Conservation (phyloP, 2,797 vertebrate genomes). For the Sciurus carolinensis region DNA sequence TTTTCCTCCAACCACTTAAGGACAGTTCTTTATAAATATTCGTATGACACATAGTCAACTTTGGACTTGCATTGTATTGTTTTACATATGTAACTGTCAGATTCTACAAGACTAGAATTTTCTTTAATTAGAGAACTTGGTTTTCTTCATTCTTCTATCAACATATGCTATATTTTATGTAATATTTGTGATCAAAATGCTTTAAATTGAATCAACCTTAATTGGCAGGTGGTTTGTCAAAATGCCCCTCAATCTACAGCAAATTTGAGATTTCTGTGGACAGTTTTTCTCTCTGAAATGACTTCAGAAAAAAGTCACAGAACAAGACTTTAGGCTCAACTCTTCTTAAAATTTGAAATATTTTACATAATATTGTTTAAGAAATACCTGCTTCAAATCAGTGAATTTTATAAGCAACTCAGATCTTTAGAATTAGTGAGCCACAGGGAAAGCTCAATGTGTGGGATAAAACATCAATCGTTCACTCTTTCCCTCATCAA, state of each 20-base stretch:
- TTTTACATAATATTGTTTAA: constrained; percentile 5
- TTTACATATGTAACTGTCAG: background rate
- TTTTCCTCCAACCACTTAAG: background rate
- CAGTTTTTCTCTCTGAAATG: background rate
- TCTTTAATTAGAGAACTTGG: background rate
- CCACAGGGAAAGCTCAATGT: constrained; percentile 6
- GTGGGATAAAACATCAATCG: background rate
- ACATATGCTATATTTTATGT: background rate
- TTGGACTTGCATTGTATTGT: background rate
- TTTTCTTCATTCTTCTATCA: background rate
- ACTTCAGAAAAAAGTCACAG: background rate
- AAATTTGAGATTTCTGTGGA: background rate
- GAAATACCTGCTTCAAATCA: constrained; percentile 55
- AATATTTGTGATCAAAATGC: constrained; percentile 9
- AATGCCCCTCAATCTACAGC: background rate
- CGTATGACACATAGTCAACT: background rate
- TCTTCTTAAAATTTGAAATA: constrained; percentile 44
- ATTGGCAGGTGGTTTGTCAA: background rate
- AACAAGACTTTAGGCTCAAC: background rate
- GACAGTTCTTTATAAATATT: background rate
- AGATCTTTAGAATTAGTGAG: constrained; percentile 50
- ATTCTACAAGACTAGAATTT: background rate
- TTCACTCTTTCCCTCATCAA: background rate
- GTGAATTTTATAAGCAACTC: constrained; percentile 46
- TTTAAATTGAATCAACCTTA: background rate